These are phyloP conservation scores for Andrena bucephala DNA, from an alignment of 2,888 invertebrate genomes.

Conservation along the genomic window DNA sequence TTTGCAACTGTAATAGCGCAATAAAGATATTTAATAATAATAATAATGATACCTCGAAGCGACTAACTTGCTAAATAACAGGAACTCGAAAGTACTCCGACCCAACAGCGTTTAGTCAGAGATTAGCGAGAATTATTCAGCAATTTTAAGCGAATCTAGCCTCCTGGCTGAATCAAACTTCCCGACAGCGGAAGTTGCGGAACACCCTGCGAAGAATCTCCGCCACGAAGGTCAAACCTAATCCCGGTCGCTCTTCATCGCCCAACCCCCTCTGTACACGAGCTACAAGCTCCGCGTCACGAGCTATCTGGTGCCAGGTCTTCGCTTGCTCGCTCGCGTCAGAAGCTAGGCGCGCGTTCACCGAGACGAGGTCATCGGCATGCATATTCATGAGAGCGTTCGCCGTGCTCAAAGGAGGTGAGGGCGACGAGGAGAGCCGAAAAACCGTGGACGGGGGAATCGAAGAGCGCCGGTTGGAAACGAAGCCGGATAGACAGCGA, in stretches of 20 bases:
- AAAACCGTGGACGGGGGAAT: conserved; percentile 17
- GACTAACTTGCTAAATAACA: too few species aligned
- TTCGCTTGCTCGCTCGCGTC: conserved; percentile 28
- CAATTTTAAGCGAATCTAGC: neutral
- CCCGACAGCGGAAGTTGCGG: neutral
- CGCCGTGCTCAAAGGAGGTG: conserved; percentile 32
- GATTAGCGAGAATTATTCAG: neutral
- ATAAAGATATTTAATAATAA: too few species aligned
- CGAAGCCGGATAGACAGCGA: neutral
- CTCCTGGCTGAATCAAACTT: conserved; percentile 15
- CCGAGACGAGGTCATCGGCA: conserved; percentile 39
- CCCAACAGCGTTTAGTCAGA: neutral
- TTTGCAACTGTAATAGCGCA: too few species aligned
- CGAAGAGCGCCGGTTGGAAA: neutral
- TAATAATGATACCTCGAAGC: too few species aligned
- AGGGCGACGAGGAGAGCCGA: neutral
- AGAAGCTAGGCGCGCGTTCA: conserved; percentile 17
- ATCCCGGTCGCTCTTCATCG: conserved; percentile 30
- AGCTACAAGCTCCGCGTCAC: conserved; percentile 12
- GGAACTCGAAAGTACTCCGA: too few species aligned
- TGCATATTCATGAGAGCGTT: conserved; percentile 57
- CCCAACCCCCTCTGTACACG: conserved; percentile 6
- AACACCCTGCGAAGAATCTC: neutral
- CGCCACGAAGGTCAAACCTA: conserved; percentile 46
- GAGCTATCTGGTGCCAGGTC: conserved; percentile 21